Percentiles rank a stretch among this genome's conserved stretches.
Evolutionary conservation across 2,113 vertebrate genomes (phyloP).

Genomic region (Clarias magur): DNA sequence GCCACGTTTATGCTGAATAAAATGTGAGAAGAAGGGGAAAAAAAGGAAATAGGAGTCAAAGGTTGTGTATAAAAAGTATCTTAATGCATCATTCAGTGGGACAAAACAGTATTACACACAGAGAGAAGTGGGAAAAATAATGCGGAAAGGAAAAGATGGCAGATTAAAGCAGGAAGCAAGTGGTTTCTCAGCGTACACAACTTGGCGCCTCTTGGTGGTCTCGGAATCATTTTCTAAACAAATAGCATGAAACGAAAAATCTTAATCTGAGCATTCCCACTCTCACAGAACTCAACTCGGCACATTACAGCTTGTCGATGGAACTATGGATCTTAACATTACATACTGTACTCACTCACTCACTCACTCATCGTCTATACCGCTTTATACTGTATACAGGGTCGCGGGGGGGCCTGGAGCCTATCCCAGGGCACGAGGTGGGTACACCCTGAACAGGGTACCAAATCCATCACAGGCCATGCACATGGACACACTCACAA

Average conservation of each 20-base stretch:
- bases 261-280: neutral
- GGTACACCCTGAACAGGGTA: too few species aligned
- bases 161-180: neutral
- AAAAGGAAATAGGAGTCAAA: neutral
- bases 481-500: too few species aligned
- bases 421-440: too few species aligned
- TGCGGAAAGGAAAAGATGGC: neutral
- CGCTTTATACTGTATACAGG: too few species aligned
- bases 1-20: neutral
- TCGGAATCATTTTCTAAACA: neutral
- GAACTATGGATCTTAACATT: neutral
- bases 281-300: neutral
- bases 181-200: neutral
- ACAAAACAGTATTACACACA: neutral
- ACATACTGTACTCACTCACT: too few species aligned
- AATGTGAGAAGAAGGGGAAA: neutral
- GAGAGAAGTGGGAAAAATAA: neutral
- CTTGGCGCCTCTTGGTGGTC: neutral
- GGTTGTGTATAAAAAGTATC: conserved; percentile 4
- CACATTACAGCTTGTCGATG: neutral
- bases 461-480: neutral
- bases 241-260: neutral
- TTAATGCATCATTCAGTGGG: conserved; percentile 3
- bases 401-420: too few species aligned
- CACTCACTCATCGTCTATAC: too few species aligned